Conservation (phyloP, 1,140 invertebrate species). For the Drosophila chauvacae region DNA sequence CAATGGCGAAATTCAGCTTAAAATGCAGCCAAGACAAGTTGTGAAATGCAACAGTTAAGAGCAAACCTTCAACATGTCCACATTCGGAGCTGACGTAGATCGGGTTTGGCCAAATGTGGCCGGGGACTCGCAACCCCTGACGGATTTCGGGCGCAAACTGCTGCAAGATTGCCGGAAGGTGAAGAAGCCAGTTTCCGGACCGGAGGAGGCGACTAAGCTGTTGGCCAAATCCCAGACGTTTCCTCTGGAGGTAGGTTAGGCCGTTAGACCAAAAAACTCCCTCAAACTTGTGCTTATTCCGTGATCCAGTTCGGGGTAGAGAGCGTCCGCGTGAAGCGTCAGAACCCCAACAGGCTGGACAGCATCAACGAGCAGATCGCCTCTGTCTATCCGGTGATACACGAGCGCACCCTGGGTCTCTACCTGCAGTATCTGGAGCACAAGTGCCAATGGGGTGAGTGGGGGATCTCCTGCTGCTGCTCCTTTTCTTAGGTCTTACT, state of each 20-base stretch:
- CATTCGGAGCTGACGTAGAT: conserved; percentile 54
- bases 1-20: neutral
- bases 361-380: conserved; percentile 42
- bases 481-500: neutral
- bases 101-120: conserved; percentile 48
- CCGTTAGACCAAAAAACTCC: neutral
- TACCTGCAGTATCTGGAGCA: conserved; percentile 78
- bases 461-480: neutral
- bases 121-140: conserved; percentile 10
- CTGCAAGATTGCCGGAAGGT: conserved; percentile 35
- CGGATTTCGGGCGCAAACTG: conserved; percentile 34
- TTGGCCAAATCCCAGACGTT: conserved; percentile 38
- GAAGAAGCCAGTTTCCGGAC: conserved; percentile 23
- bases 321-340: conserved; percentile 52
- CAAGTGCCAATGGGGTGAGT: conserved; percentile 68
- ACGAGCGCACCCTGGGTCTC: conserved; percentile 72
- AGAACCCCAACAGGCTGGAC: conserved; percentile 17
- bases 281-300: neutral
- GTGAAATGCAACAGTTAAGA: neutral
- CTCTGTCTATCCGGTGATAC: conserved; percentile 77
- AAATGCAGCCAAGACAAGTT: neutral
- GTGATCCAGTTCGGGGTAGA: conserved; percentile 48
- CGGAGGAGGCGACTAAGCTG: neutral
- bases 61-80: conserved; percentile 28
- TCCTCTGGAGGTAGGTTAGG: conserved; percentile 46